phyloP scores from a whole-genome alignment of 2,888 invertebrate genomes.

The Drosophila recens region DNA sequence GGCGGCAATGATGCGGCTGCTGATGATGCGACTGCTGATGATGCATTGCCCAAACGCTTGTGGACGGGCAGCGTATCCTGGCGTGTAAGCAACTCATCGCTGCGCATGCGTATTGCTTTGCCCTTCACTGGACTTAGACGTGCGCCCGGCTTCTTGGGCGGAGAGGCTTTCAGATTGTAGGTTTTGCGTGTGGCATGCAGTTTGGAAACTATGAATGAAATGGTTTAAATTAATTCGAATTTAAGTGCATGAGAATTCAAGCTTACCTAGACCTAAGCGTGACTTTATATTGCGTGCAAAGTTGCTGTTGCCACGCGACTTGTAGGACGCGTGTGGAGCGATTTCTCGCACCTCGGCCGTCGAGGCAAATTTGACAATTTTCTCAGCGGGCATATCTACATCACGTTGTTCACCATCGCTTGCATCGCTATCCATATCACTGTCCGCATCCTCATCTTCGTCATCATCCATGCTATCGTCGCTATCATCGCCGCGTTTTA shows the following conservation, averaged over 20 bases:
- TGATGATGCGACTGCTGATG: conserved; percentile 10
- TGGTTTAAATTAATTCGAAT: neutral
- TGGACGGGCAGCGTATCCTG: conserved; percentile 79
- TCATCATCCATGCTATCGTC: conserved; percentile 70
- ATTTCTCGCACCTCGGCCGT: conserved; percentile 85
- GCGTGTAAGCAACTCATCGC: conserved; percentile 80
- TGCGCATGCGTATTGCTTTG: conserved; percentile 81
- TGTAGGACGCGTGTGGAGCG: conserved; percentile 66
- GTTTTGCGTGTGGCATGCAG: conserved; percentile 82
- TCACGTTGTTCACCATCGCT: conserved; percentile 37
- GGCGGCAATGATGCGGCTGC: conserved; percentile 5
- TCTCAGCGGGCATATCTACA: conserved; percentile 70
- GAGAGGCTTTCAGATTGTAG: conserved; percentile 81
- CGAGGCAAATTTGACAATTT: conserved; percentile 84
- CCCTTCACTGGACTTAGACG: conserved; percentile 74
- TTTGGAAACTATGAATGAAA: conserved; percentile 65
- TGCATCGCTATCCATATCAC: conserved; percentile 57
- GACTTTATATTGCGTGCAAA: conserved; percentile 72
- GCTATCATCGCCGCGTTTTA: conserved; percentile 81
- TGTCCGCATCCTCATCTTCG: conserved; percentile 50
- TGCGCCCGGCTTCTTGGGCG: conserved; percentile 58
- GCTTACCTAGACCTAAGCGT: conserved; percentile 74
- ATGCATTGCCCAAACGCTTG: conserved; percentile 75
- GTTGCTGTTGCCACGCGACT: conserved; percentile 55
- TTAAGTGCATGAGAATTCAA: neutral